phyloP scores from a whole-genome alignment of 2,113 vertebrate genomes.

The Dipodomys stephensi region DNA sequence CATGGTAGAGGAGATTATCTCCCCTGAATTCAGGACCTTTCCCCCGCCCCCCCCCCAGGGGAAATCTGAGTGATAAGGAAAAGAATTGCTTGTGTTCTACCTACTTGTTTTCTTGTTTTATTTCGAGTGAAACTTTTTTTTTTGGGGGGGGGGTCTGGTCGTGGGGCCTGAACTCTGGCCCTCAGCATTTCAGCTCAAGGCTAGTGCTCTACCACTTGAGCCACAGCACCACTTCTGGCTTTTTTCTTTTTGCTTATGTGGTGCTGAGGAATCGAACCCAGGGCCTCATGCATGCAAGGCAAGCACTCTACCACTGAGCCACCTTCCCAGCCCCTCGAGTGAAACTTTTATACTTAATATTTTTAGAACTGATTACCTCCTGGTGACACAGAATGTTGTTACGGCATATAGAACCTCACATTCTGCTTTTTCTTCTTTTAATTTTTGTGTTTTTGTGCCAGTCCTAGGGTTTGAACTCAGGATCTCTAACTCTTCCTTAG shows the following conservation, averaged over 20 bases:
- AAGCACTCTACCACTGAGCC: no score
- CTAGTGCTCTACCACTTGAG: no score
- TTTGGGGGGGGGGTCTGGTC: no score
- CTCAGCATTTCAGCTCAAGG: no score
- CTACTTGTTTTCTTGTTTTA: not conserved
- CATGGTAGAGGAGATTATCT: not conserved
- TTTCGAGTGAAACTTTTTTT: not conserved
- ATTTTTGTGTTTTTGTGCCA: not conserved
- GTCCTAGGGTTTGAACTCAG: no score
- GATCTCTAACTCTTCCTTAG: no score
- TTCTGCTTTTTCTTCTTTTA: conserved; percentile 13
- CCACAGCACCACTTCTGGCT: no score
- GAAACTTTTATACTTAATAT: not conserved
- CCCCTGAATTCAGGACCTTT: not conserved
- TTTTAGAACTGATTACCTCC: not conserved
- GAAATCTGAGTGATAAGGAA: not conserved
- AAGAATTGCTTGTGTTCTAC: not conserved
- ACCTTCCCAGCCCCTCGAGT: no score
- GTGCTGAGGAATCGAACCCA: no score
- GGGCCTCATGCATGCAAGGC: no score
- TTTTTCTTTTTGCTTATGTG: no score
- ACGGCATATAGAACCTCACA: not conserved
- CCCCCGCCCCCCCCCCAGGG: not conserved
- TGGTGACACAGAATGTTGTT: not conserved
- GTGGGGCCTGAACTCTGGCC: no score